Evolutionary conservation across 2,888 invertebrate species (phyloP), one percentile per base, ranked within the genome.

Genomic region (Leptinotarsa juncta): DNA sequence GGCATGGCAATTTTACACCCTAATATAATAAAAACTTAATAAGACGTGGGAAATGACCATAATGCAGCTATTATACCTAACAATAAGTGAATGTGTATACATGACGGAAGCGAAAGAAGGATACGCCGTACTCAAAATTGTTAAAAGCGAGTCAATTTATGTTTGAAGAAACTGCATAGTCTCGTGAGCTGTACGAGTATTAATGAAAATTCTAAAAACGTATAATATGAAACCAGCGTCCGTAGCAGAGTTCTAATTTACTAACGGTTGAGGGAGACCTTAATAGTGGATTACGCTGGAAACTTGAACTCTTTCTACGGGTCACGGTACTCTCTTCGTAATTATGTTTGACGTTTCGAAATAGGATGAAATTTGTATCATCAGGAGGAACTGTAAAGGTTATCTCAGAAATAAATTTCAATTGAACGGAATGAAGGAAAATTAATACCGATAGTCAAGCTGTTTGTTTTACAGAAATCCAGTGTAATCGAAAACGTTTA

Each of bases 21-120:
- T 4, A 18, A n/a, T 7, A 14, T 62, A 32, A 32, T 62, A 62
- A 62, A 62, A 62, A 62, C 15, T 26, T 0, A 62, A 62, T 18
- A 62, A 12, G n/a, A 62, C 62, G 62, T n/a, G n/a, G n/a, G 32
- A n/a, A 68, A 68, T 18, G 53, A 48, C 57, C 68, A 16, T 55
- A 68, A 55, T 48, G 42, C n/a, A 55, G 57, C 26, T 42, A 68
- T 68, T 68, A 68, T 57, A n/a, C 42, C 23, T 57, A 55, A 57
- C 68, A 57, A 68, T 68, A 55, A 42, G 42, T 68, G 42, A 42
- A 53, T 68, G 55, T 23, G n/a, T 26, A 55, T 26, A 68, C 15
- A 18, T 57, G 68, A 68, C 68, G 68, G 68, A 68, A 68, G 68
- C 57, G 26, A 55, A 48, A 68, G 48, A 53, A 68, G 16, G 50